Evolutionary conservation across 2,113 vertebrate genomes (phyloP).

Genomic region (Hyaena hyaena): DNA sequence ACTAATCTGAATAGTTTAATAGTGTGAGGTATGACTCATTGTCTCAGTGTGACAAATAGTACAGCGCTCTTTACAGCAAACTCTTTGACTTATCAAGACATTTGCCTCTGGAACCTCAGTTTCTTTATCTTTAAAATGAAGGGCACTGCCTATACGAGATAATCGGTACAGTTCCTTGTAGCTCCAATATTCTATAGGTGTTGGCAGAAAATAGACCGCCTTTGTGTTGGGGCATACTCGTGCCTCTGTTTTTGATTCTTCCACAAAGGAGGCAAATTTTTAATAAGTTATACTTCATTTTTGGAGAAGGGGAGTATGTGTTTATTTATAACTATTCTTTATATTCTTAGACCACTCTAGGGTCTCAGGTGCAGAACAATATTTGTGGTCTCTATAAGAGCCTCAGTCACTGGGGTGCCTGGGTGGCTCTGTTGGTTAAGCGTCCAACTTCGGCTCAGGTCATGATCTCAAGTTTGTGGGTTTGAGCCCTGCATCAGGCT

Average conservation of each 20-base stretch:
- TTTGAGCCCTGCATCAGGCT: no score
- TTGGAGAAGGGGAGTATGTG: not conserved
- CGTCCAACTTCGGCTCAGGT: no score
- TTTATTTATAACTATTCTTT: not conserved
- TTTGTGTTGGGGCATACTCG: not conserved
- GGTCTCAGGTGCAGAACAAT: not conserved
- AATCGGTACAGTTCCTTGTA: not conserved
- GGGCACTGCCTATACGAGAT: not conserved
- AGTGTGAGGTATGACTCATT: not conserved
- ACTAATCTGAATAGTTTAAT: not conserved
- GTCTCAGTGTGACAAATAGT: not conserved
- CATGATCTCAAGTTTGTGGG: no score
- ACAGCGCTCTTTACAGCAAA: not conserved
- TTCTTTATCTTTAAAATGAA: not conserved
- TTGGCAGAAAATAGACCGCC: not conserved
- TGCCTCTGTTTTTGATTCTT: conserved; percentile 5
- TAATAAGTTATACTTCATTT: not conserved
- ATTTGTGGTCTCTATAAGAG: not conserved
- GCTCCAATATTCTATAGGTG: not conserved
- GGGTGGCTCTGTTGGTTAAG: no score
- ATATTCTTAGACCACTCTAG: not conserved
- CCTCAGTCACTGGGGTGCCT: not conserved
- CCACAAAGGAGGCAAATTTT: not conserved
- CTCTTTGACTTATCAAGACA: not conserved
- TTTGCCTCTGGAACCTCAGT: not conserved